phyloP scores from a whole-genome alignment of 2,888 invertebrate species.

The Hofmannophila pseudospretella region DNA sequence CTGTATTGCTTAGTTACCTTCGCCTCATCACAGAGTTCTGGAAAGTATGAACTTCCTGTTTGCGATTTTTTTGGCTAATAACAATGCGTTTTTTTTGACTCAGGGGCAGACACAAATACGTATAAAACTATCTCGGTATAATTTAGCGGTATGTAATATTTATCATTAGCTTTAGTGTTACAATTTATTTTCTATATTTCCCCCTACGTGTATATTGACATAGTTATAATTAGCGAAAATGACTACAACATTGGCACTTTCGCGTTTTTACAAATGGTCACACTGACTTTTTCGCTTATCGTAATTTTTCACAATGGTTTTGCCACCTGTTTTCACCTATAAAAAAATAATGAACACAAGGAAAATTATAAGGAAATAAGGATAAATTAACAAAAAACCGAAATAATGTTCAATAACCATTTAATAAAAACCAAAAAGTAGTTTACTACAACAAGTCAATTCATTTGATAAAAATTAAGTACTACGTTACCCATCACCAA shows the following conservation, averaged over 20 bases:
- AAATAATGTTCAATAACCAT: conserved; percentile 52
- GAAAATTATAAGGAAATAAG: no score
- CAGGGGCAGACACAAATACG: conserved; percentile 41
- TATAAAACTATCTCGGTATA: conserved; percentile 44
- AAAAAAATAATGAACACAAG: neutral
- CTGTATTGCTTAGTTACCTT: no score
- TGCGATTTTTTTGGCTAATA: no score
- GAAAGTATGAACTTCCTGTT: no score
- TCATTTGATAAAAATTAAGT: conserved; percentile 48
- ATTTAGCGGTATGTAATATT: conserved; percentile 26
- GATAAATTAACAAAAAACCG: conserved; percentile 43
- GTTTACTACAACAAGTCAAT: conserved; percentile 43
- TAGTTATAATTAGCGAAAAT: conserved; percentile 54
- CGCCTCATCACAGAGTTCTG: no score
- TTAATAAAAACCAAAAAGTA: conserved; percentile 66
- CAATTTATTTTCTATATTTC: conserved; percentile 27
- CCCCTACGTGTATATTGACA: conserved; percentile 54
- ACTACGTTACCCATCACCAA: conserved; percentile 54
- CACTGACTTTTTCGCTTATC: neutral
- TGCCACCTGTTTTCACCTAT: neutral
- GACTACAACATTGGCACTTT: conserved; percentile 46
- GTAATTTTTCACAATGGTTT: neutral
- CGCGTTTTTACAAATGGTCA: conserved; percentile 22
- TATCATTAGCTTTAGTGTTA: conserved; percentile 36
- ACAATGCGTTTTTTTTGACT: no score